These are phyloP conservation scores for Promerops cafer DNA, from an alignment of 2,113 vertebrate species.

Conservation along the genomic window DNA sequence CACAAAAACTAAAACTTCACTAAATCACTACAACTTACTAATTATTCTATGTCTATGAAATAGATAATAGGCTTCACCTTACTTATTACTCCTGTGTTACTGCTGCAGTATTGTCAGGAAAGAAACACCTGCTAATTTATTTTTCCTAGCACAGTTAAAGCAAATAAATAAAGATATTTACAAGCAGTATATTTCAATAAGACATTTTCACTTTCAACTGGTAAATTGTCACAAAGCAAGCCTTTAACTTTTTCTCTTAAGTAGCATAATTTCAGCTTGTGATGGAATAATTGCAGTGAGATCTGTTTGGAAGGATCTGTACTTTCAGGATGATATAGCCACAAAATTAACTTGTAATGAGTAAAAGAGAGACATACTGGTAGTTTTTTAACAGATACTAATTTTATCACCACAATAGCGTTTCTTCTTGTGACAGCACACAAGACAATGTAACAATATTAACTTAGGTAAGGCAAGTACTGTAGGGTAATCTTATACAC, in stretches of 20 bases:
- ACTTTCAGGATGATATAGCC: slow-evolving; percentile 38
- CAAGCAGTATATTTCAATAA: background rate
- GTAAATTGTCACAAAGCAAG: background rate
- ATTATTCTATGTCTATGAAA: background rate
- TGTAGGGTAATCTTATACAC: background rate
- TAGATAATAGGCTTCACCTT: background rate
- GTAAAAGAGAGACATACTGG: background rate
- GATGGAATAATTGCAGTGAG: background rate
- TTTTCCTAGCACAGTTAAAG: background rate
- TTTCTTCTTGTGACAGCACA: background rate
- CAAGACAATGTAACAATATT: background rate
- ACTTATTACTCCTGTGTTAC: background rate
- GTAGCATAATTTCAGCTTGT: background rate
- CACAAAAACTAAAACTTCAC: background rate
- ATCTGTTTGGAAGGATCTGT: background rate
- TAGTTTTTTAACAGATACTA: background rate
- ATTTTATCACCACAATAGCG: background rate
- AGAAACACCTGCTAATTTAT: background rate
- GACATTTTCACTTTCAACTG: background rate
- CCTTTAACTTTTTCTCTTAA: background rate
- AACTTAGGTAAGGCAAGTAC: background rate
- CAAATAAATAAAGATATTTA: background rate
- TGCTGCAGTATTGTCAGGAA: background rate
- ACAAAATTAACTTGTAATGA: background rate
- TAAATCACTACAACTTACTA: background rate